Percentiles rank a stretch among this genome's conserved stretches.
Conservation (phyloP, 2,797 vertebrate species). For the Sebastes ruberrimus region DNA sequence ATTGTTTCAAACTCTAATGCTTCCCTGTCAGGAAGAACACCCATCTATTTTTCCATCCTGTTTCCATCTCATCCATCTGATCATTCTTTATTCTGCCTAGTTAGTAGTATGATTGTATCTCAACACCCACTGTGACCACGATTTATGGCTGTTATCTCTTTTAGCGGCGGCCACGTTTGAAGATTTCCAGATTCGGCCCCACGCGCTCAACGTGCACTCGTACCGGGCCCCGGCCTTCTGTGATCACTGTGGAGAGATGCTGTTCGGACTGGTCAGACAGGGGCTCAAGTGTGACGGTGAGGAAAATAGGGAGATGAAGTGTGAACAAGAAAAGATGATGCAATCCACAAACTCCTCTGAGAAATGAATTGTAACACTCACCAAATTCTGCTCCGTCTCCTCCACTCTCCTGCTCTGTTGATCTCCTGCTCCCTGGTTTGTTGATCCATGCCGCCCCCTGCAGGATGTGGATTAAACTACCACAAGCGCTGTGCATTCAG, state of each 20-base stretch:
- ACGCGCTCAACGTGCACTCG: constrained; percentile 91
- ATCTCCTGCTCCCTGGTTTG: background rate
- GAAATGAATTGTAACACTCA: background rate
- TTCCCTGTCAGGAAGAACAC: background rate
- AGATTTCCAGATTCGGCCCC: constrained; percentile 93
- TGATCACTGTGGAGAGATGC: constrained; percentile 95
- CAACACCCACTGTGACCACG: background rate
- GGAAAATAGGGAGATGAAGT: constrained; percentile 19
- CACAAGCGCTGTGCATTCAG: constrained; percentile 95
- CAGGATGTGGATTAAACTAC: constrained; percentile 94
- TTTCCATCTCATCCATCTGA: background rate
- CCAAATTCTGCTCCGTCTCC: background rate
- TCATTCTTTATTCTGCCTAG: background rate
- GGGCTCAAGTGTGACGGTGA: constrained; percentile 94
- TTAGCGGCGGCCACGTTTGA: constrained; percentile 90
- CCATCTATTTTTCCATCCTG: constrained; percentile 5
- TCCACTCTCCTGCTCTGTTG: background rate
- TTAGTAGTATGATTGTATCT: constrained; percentile 3
- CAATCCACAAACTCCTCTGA: background rate
- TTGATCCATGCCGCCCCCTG: constrained; percentile 60
- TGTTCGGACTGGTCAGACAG: constrained; percentile 92
- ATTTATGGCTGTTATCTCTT: constrained; percentile 19
- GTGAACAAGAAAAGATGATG: background rate
- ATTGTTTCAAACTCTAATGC: constrained; percentile 22
- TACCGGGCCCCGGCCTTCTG: constrained; percentile 95